Evolutionary conservation across 2,113 vertebrate genomes (phyloP).

Genomic region (Ailurus styani): DNA sequence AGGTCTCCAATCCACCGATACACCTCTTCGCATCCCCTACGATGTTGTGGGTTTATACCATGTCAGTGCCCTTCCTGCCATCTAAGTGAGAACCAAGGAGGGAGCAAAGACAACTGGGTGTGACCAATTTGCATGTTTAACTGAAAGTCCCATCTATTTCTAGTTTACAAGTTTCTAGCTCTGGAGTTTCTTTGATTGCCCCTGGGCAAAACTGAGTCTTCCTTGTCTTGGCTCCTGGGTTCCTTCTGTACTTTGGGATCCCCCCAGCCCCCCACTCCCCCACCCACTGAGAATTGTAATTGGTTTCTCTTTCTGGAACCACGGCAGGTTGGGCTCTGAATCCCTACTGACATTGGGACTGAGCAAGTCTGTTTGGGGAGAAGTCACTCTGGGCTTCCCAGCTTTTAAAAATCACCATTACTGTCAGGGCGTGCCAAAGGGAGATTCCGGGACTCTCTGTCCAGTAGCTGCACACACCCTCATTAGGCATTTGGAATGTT

Average conservation of each 20-base stretch:
- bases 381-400: constrained; percentile 55
- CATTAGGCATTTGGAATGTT: constrained; percentile 59
- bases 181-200: not conserved
- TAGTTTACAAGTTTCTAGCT: not conserved
- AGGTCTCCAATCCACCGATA: not conserved
- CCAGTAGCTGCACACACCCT: constrained; percentile 29
- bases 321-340: not conserved
- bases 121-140: not conserved
- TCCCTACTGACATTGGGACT: not conserved
- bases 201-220: not conserved
- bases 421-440: not conserved
- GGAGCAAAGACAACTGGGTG: not conserved
- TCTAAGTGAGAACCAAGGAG: not conserved
- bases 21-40: not conserved
- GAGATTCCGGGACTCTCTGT: not conserved
- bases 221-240: not conserved
- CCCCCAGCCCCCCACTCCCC: fast-evolving
- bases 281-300: not conserved
- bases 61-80: not conserved
- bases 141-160: not conserved
- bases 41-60: not conserved
- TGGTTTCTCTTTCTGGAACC: not conserved
- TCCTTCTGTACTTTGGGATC: not conserved
- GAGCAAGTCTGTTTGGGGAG: not conserved
- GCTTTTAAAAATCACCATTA: constrained; percentile 56